Evolutionary conservation across 2,797 vertebrate genomes (phyloP).

Genomic region (Acropternis orthonyx): DNA sequence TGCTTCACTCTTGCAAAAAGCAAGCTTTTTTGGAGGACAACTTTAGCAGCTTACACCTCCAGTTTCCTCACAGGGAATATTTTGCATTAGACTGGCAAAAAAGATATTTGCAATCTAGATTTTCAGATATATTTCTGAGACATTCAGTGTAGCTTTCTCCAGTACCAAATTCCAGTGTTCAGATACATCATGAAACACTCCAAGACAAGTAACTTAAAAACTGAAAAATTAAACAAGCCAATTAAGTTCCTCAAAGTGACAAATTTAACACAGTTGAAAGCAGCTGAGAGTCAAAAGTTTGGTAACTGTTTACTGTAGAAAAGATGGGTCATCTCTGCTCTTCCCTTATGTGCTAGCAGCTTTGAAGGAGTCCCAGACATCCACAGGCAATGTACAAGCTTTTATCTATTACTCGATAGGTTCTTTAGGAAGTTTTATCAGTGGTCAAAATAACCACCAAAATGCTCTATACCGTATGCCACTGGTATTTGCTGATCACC

Average conservation of each 20-base stretch:
- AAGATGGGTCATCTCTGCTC: neutral
- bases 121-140: neutral
- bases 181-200: neutral
- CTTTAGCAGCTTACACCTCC: conserved; percentile 7
- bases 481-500: neutral
- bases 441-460: neutral
- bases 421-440: neutral
- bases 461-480: neutral
- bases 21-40: neutral
- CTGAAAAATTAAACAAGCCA: neutral
- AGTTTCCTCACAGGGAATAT: neutral
- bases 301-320: neutral
- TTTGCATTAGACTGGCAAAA: neutral
- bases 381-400: neutral
- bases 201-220: neutral
- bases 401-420: neutral
- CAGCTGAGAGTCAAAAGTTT: neutral
- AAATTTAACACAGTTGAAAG: neutral
- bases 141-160: neutral
- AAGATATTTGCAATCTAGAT: neutral
- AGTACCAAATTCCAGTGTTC: neutral
- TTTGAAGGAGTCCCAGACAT: neutral
- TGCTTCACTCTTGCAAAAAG: neutral
- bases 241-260: neutral
- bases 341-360: neutral